Conservation (phyloP, 2,797 vertebrate genomes). For the Margarornis squamiger region DNA sequence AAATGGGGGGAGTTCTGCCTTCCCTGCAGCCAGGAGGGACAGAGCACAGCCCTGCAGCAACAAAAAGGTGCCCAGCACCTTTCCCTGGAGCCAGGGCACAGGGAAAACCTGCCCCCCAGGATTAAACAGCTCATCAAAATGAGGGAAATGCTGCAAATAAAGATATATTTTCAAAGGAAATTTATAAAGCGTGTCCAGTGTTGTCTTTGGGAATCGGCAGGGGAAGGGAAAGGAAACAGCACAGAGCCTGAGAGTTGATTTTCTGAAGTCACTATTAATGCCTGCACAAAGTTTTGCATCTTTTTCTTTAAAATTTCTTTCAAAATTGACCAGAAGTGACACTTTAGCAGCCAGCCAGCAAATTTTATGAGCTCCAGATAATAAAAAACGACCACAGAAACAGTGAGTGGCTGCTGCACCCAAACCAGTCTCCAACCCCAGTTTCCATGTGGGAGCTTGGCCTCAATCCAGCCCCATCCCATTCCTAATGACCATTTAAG, state of each 20-base stretch:
- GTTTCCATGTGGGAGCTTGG: neutral
- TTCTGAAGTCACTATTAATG: neutral
- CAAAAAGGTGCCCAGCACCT: accelerated
- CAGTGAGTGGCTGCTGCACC: accelerated
- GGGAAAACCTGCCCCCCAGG: accelerated
- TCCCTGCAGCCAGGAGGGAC: neutral
- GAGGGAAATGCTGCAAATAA: neutral
- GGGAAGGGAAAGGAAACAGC: neutral
- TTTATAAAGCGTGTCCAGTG: accelerated
- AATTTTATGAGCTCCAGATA: neutral
- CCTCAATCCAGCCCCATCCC: neutral
- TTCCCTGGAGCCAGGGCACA: accelerated
- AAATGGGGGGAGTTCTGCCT: accelerated
- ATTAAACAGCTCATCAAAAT: neutral
- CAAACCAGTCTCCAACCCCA: neutral
- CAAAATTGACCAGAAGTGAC: neutral
- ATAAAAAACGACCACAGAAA: neutral
- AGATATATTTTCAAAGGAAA: neutral
- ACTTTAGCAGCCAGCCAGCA: neutral
- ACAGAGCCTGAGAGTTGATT: accelerated
- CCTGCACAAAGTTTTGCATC: accelerated
- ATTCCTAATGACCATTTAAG: neutral
- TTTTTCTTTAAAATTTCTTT: neutral
- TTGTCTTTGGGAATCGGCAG: neutral
- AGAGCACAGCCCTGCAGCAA: accelerated